Evolutionary conservation across 2,113 vertebrate species (phyloP).

Genomic region (Benitochromis conjunctus): DNA sequence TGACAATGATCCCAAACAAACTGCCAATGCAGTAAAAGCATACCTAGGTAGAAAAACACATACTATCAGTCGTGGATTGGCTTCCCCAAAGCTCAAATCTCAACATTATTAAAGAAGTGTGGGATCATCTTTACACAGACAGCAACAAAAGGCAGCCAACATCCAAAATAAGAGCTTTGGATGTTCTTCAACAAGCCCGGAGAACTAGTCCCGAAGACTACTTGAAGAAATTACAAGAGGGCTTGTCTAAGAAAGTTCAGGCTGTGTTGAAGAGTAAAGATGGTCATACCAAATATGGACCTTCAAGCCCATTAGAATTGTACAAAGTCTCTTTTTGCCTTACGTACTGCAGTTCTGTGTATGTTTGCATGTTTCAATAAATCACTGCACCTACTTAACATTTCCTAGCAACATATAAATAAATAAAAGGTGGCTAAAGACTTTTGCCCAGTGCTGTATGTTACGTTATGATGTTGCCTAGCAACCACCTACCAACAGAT

Average conservation of each 20-base stretch:
- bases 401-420: no score
- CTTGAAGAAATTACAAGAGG: not conserved
- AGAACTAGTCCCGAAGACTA: not conserved
- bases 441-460: not conserved
- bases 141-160: not conserved
- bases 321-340: no score
- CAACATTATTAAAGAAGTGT: not conserved
- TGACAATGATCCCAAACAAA: not conserved
- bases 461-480: not conserved
- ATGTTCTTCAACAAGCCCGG: not conserved
- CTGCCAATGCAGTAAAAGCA: not conserved
- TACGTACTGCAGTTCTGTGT: no score
- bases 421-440: no score
- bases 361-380: no score
- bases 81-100: not conserved
- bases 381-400: no score
- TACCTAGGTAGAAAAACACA: not conserved
- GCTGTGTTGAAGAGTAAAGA: not conserved
- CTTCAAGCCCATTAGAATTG: no score
- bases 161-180: not conserved
- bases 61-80: not conserved
- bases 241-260: not conserved
- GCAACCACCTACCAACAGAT: no score
- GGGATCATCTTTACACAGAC: not conserved
- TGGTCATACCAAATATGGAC: not conserved